Evolutionary conservation across 2,888 invertebrate genomes (phyloP), one percentile per base, ranked within the genome.

Genomic region (Tholera decimalis): DNA sequence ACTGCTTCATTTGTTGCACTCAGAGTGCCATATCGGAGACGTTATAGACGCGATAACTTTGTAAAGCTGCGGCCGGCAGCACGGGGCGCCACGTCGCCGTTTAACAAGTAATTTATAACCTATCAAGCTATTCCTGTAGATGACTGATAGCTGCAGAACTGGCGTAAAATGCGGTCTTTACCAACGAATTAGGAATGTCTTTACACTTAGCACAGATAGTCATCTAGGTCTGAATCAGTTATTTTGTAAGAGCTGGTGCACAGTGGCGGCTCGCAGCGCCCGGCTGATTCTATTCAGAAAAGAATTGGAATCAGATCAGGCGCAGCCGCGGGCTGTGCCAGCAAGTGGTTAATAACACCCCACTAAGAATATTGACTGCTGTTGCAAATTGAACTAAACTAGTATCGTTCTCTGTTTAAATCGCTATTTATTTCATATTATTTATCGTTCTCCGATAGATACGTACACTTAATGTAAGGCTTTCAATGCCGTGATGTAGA

Each of bases 1-100:
- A 95, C 93, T 91, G 93, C 95, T 95, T 95, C 95, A 95, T 95
- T 94, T 93, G 93, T 92, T 90, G 88, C 87, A 83, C 88, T 87
- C 86, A 89, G 89, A 93, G 93, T 93, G 91, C 93, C 90, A 92
- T 94, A 94, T 94, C 94, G 85, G 87, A 83, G 88, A 92, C 90
- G 89, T 89, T 92, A 89, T 88, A 90, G 83, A 73, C 80, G 82
- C 84, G 94, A 94, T 94, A 93, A 91, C 93, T 94, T 93, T 93
- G 92, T 90, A 79, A 79, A 79, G 75, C 80, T 88, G 88, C 87
- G 85, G 86, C 90, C 81, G 83, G 77, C 28, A 47, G 77, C 39
- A 50, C 55, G 73, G 77, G 60, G 70, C 64, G 75, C 77, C 69
- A 80, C 79, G 62, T 71, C 75, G 56, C 68, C 58, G 69, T 80